Evolutionary conservation across 2,888 invertebrate species (phyloP), one percentile per base, ranked within the genome.

Genomic region (Cynaeus angustus): DNA sequence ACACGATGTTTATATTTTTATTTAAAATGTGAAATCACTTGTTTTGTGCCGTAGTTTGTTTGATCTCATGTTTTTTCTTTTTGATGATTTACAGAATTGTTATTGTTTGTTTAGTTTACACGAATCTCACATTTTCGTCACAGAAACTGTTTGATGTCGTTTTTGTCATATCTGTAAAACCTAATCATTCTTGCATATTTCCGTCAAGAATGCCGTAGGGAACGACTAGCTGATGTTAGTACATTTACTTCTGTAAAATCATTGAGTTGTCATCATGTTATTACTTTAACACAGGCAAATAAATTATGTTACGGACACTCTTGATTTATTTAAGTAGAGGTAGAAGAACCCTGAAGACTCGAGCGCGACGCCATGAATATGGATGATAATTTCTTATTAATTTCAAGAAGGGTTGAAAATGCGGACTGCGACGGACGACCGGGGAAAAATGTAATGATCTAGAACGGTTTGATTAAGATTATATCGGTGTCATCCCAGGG

Each of bases 21-120:
- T 62, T 62, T 50, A 53, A 64, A 52, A 53, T 64, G 64, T 64
- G 52, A 64, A 52, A 59, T 26, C 56, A 41, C 26, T 43, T 55
- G 16, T 59, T n/a, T 71, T 71, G 74, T 74, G 74, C 74, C 73
- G 74, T 74, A 72, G 65, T 72, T 68, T 65, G 38, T 70, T 74
- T 74, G 74, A 74, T 74, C 74, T 74, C 74, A 74, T 74, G 59
- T 14, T 66, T 53, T 46, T 16, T 38, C 30, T 53, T 68, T 43
- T 53, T 45, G 30, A 53, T 46, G 58, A 61, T 68, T 71, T 69
- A 61, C 56, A 61, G 59, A 71, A 62, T 68, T 71, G 62, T 64
- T 72, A 59, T 64, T 61, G 12, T 62, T 67, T 70, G 38, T 66
- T 70, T 58, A 66, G 52, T 52, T 68, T 46, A 52, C 64, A 68